These are phyloP conservation scores for Orthosia gothica DNA, from an alignment of 2,888 invertebrate genomes.

Conservation along the genomic window DNA sequence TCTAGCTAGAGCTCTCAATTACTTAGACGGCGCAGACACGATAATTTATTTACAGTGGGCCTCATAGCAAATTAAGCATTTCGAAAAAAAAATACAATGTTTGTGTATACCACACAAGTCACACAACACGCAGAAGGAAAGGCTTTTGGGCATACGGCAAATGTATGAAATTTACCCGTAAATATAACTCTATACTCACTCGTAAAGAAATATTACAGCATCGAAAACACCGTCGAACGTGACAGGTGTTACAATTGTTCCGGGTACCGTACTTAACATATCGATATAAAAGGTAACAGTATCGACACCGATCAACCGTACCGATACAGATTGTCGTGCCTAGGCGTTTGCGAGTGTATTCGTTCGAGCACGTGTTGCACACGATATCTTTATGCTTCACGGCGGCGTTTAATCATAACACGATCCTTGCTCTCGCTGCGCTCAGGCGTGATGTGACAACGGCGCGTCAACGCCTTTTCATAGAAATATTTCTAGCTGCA, in stretches of 20 bases:
- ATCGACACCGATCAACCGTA: slow-evolving; percentile 63
- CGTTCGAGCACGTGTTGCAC: slow-evolving; percentile 61
- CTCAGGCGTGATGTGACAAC: background rate
- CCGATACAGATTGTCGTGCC: slow-evolving; percentile 62
- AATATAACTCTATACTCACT: slow-evolving; percentile 48
- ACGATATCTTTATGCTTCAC: slow-evolving; percentile 57
- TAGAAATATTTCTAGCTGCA: background rate
- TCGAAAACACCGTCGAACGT: slow-evolving; percentile 56
- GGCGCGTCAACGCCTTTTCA: background rate
- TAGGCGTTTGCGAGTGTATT: slow-evolving; percentile 56
- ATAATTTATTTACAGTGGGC: background rate
- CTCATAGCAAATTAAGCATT: no score
- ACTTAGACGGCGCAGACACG: background rate
- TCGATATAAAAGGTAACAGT: slow-evolving; percentile 66
- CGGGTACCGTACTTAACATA: slow-evolving; percentile 68
- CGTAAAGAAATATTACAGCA: slow-evolving; percentile 50
- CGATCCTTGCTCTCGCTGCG: slow-evolving; percentile 27
- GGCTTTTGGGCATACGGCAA: slow-evolving; percentile 28
- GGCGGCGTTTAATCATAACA: slow-evolving; percentile 54
- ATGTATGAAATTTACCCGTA: slow-evolving; percentile 42
- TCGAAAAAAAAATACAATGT: no score
- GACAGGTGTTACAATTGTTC: slow-evolving; percentile 63
- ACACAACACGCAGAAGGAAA: slow-evolving; percentile 17
- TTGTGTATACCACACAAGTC: no score
- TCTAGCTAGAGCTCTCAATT: background rate